phyloP scores from a whole-genome alignment of 2,888 invertebrate genomes.

The Athetis lepigone region DNA sequence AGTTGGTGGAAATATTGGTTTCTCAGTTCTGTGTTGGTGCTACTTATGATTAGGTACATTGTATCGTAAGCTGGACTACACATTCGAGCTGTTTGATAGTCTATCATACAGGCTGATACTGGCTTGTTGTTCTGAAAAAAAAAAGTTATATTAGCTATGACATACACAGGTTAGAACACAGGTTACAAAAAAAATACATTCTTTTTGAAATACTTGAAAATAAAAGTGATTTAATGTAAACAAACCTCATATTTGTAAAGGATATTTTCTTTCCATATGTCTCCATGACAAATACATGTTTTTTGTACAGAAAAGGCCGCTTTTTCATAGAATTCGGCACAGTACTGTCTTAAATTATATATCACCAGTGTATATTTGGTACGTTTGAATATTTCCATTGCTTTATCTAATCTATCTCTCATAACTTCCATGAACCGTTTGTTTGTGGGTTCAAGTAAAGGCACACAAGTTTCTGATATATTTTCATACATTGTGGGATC shows the following conservation, averaged over 20 bases:
- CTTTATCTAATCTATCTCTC: constrained; percentile 80
- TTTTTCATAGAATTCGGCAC: constrained; percentile 69
- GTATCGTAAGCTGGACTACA: constrained; percentile 82
- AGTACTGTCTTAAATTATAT: constrained; percentile 70
- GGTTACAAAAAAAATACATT: background rate
- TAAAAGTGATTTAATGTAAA: constrained; percentile 35
- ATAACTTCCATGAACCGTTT: constrained; percentile 80
- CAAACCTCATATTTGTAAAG: constrained; percentile 82
- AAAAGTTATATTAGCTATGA: constrained; percentile 1
- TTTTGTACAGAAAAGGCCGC: constrained; percentile 65
- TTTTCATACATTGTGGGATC: constrained; percentile 69
- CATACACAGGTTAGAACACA: background rate
- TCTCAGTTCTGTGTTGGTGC: constrained; percentile 75
- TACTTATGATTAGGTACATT: constrained; percentile 80
- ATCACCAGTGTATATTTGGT: constrained; percentile 74
- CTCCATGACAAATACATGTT: constrained; percentile 84
- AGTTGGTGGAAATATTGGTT: constrained; percentile 68
- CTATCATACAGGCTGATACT: constrained; percentile 80
- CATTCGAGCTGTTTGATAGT: constrained; percentile 82
- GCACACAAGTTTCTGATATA: constrained; percentile 73
- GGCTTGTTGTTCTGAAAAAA: constrained; percentile 75
- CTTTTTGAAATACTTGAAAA: background rate
- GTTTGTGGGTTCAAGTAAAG: constrained; percentile 74
- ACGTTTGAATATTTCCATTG: constrained; percentile 71
- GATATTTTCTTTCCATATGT: constrained; percentile 88